Base-by-base conservation (phyloP, 2,888 invertebrate species). In the Spialia ferax region DNA sequence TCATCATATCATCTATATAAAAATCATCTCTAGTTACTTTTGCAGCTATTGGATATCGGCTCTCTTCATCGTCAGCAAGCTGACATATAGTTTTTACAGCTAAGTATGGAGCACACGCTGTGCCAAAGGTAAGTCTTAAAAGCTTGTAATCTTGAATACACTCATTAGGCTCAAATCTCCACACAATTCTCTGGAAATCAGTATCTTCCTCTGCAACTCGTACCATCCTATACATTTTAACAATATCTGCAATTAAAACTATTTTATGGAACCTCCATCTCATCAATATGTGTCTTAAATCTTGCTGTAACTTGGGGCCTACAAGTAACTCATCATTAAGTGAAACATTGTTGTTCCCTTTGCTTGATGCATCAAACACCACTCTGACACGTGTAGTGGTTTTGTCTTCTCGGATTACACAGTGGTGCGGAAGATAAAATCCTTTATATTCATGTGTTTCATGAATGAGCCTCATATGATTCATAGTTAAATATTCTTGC, bases 1-100 rank as follows among this genome's bases (percentile, higher is more conserved):
- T 54, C 54, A 54, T 54, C 26, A 54, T 22, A 26, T 54, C 54
- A 15, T 54, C 54, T n/a, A 54, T 54, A 29, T 54, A 54, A 15
- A 54, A 57, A 50, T 50, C 22, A 13, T 50, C 13, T 50, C 22
- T 22, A 22, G 50, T 50, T 45, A 45, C 18, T 18, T 15, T 45
- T 18, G 42, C 42, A 13, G 42, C 42, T 45, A 18, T 45, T 18
- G 42, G 42, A 45, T 45, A 45, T 18, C 2, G 15, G 18, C 8
- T 45, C 2, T 18, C 42, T 45, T 45, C 42, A 45, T 45, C 42
- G 15, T 45, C 42, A 8, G 42, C 42, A 6, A 45, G 42, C 18
- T 45, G 42, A 2, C 18, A 2, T 18, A 45, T 18, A 45, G 45
- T 45, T 45, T 8, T 45, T 10, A 45, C 45, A 45, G 45, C 45